Evolutionary conservation across 2,797 vertebrate species (phyloP).

Genomic region (Lemur catta): DNA sequence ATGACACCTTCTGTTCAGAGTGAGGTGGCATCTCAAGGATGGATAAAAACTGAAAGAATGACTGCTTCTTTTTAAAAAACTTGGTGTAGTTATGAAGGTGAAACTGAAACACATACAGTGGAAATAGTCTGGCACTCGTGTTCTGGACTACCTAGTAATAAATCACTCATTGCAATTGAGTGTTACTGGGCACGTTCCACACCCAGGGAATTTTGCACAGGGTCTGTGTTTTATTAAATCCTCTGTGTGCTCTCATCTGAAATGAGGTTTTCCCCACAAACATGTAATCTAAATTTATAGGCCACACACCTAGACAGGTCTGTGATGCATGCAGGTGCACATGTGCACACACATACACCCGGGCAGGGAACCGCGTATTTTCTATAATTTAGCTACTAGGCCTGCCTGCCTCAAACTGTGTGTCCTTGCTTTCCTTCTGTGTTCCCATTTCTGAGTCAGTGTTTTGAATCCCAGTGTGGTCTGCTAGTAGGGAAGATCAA

Average conservation of each 20-base stretch:
- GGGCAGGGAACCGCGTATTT: neutral
- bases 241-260: neutral
- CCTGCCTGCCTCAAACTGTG: neutral
- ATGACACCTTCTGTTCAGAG: neutral
- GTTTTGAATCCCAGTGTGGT: neutral
- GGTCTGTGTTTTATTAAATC: neutral
- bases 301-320: neutral
- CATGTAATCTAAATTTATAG: neutral
- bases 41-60: neutral
- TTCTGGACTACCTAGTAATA: neutral
- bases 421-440: neutral
- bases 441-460: neutral
- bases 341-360: neutral
- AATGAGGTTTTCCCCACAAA: neutral
- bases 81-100: neutral
- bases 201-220: neutral
- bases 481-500: neutral
- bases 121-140: neutral
- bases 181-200: neutral
- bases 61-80: neutral
- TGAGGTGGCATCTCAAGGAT: neutral
- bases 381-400: neutral
- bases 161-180: neutral
- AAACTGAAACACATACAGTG: neutral
- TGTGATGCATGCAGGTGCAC: neutral